Base-by-base conservation (phyloP, 1,140 invertebrate species). In the Scaptomyza montana region DNA sequence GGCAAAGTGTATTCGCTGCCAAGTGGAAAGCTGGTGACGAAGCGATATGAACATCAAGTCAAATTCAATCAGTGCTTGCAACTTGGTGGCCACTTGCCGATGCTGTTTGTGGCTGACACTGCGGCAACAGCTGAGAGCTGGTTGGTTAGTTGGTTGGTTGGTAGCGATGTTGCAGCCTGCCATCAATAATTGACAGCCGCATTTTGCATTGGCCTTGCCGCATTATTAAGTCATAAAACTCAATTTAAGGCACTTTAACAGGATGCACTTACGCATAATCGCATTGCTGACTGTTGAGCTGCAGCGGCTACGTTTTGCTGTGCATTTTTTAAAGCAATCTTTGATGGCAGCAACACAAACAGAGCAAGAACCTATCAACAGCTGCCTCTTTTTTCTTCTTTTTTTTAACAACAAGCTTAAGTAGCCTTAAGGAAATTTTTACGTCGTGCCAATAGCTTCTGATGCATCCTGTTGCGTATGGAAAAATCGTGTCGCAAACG, bases 31-130 rank as follows among this genome's bases (percentile, higher is more conserved):
- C 19, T 25, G 46, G 36, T 25, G 46, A 51, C 39, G 55, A 51
- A 64, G 71, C 36, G 54, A 57, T 56, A 73, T 65, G 43, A 49
- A 74, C 74, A 71, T 69, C 72, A 55, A 72, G 66, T 67, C 66
- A 84, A 89, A 87, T 89, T 89, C 69, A 87, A 87, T 87, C 84
- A 89, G 76, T 79, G 73, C 65, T 65, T 87, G 77, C 78, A 77
- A 71, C 78, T 87, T 60, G 84, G 50, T 67, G 82, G 78, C 65
- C 72, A 86, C 78, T 86, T 78, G 78, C 39, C 63, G 64, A 78
- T 89, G 82, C 71, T 71, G 72, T 79, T 75, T 84, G 82, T 54
- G 84, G 79, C 49, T 66, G 39, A 53, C 43, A 13, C 54, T 51
- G 51, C 8, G 21, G 41, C 33, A 46, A 25, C 49, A n/a, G 3